phyloP scores from a whole-genome alignment of 2,797 vertebrate genomes.

The Molossus molossus region DNA sequence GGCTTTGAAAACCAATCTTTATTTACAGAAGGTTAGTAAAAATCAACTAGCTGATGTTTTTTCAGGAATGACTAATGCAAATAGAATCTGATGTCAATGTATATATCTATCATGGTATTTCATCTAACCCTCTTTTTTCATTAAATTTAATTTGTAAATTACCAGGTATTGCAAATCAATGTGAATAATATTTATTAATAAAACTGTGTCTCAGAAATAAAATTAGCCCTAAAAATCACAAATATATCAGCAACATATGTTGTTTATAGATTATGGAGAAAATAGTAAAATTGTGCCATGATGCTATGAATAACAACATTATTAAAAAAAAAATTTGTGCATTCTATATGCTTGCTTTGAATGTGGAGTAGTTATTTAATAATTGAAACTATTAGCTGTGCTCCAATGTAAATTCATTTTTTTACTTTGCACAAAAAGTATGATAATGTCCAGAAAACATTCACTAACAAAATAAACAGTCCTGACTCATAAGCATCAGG shows the following conservation, averaged over 20 bases:
- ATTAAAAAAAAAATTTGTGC: background rate
- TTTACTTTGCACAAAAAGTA: constrained; percentile 50
- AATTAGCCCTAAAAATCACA: constrained; percentile 46
- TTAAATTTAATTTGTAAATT: constrained; percentile 60
- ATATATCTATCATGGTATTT: constrained; percentile 44
- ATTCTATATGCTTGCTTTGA: constrained; percentile 55
- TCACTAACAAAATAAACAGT: constrained; percentile 59
- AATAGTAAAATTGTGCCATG: constrained; percentile 16
- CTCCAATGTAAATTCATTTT: constrained; percentile 43
- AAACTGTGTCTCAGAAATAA: background rate
- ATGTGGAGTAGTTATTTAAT: constrained; percentile 47
- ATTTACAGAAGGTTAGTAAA: constrained; percentile 74
- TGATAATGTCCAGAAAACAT: constrained; percentile 31
- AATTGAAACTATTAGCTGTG: background rate
- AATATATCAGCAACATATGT: background rate
- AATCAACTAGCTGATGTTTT: constrained; percentile 34
- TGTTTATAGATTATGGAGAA: background rate
- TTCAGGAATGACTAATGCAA: constrained; percentile 66
- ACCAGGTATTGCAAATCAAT: background rate
- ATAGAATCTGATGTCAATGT: constrained; percentile 40
- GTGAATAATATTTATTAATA: constrained; percentile 54
- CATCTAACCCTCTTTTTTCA: background rate
- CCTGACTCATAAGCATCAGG: constrained; percentile 59
- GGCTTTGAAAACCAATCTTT: constrained; percentile 76
- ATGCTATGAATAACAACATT: background rate